Conservation (phyloP, 2,888 invertebrate species). For the Cosmia pyralina region DNA sequence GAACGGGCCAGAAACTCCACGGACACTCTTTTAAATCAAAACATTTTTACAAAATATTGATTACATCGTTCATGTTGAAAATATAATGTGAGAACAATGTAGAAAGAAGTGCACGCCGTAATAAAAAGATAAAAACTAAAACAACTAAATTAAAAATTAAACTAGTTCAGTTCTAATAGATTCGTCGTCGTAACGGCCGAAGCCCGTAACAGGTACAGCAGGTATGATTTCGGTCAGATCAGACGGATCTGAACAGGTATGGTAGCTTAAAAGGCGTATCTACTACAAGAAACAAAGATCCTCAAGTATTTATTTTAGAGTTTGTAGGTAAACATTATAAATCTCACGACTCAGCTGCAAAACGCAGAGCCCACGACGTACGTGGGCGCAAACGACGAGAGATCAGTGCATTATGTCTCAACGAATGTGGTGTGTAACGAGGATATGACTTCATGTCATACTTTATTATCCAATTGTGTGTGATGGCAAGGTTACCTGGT, state of each 20-base stretch:
- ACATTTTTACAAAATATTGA: too few species aligned
- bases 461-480: constrained; percentile 61
- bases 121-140: too few species aligned
- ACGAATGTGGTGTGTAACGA: constrained; percentile 48
- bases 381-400: constrained; percentile 61
- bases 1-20: too few species aligned
- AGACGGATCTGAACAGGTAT: neutral
- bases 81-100: too few species aligned
- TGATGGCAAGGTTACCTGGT: constrained; percentile 28
- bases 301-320: neutral
- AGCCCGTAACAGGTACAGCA: too few species aligned
- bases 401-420: constrained; percentile 38
- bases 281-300: neutral
- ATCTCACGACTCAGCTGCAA: neutral
- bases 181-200: too few species aligned
- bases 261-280: neutral
- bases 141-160: too few species aligned
- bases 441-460: constrained; percentile 63
- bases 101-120: too few species aligned
- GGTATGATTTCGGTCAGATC: neutral
- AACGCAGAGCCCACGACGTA: constrained; percentile 4
- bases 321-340: constrained; percentile 28
- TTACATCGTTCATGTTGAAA: too few species aligned
- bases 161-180: too few species aligned
- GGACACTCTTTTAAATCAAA: too few species aligned